Percentiles rank a stretch among this genome's conserved stretches.
phyloP scores from a whole-genome alignment of 1,140 invertebrate genomes.

The Babylonia areolata region DNA sequence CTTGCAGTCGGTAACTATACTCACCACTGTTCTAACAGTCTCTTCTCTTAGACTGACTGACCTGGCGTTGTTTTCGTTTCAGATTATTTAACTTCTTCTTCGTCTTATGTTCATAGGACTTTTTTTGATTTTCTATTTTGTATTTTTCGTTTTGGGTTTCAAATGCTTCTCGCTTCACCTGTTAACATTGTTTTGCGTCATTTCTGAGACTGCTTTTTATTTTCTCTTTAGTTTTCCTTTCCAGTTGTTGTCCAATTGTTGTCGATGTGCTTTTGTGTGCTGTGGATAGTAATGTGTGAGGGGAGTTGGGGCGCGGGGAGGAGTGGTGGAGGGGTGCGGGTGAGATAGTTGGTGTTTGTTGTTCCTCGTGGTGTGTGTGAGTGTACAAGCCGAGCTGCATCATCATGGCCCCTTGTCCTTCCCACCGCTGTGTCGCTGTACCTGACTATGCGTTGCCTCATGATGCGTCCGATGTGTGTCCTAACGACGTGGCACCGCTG shows the following conservation, averaged over 20 bases:
- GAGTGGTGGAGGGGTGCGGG: too few relatives aligned
- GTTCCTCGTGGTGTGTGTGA: too few relatives aligned
- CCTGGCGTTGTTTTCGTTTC: not conserved
- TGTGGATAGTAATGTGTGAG: not conserved
- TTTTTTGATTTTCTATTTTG: too few relatives aligned
- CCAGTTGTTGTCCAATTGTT: not conserved
- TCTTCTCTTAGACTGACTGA: not conserved
- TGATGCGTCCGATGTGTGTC: too few relatives aligned
- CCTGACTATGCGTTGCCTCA: too few relatives aligned
- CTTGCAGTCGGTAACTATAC: not conserved
- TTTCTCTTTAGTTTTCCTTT: not conserved
- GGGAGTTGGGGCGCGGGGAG: too few relatives aligned
- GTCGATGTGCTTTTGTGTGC: not conserved
- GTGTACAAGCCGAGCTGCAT: too few relatives aligned
- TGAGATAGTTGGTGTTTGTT: too few relatives aligned
- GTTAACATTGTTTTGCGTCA: not conserved
- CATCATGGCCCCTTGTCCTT: too few relatives aligned
- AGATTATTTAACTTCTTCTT: not conserved
- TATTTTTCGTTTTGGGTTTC: not conserved
- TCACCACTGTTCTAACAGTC: not conserved
- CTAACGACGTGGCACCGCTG: conserved; percentile 5
- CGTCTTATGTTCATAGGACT: not conserved
- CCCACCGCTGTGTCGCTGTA: too few relatives aligned
- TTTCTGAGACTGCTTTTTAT: not conserved
- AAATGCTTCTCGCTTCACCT: not conserved